Conservation (phyloP, 2,797 vertebrate genomes). For the Alcedo atthis region DNA sequence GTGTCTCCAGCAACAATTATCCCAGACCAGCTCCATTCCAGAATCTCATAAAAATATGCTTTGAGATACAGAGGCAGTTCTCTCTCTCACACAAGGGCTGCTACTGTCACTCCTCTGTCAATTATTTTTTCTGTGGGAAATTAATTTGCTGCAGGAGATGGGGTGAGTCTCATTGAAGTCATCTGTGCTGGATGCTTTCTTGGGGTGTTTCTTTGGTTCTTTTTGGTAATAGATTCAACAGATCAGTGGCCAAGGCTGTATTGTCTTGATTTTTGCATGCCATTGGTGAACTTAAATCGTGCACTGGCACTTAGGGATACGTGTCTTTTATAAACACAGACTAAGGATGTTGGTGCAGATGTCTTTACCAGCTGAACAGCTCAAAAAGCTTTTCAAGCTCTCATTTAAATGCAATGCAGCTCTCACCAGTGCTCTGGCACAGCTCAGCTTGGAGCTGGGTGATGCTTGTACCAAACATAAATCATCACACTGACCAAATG, state of each 20-base stretch:
- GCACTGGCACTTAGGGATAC: neutral
- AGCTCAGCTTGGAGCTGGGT: neutral
- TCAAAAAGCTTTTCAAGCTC: conserved; percentile 3
- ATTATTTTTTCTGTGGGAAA: conserved; percentile 48
- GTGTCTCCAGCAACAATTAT: conserved; percentile 50
- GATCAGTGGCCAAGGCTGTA: conserved; percentile 16
- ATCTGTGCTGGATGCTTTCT: neutral
- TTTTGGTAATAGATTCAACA: conserved; percentile 2
- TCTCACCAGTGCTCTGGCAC: neutral
- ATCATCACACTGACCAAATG: neutral
- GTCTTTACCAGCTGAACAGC: conserved; percentile 18
- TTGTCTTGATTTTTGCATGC: conserved; percentile 15
- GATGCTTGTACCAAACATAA: neutral
- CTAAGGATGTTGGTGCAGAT: neutral
- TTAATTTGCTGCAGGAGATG: conserved; percentile 39
- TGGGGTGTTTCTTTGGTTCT: neutral
- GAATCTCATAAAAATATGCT: conserved; percentile 36
- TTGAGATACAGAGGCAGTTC: neutral
- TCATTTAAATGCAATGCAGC: neutral
- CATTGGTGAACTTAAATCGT: neutral
- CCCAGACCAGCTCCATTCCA: neutral
- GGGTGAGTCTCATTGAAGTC: conserved; percentile 14
- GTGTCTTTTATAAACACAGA: neutral
- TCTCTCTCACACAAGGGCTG: neutral
- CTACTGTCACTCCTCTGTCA: conserved; percentile 18